These are phyloP conservation scores for Phyllotreta striolata DNA, from an alignment of 2,888 invertebrate species.

Conservation along the genomic window DNA sequence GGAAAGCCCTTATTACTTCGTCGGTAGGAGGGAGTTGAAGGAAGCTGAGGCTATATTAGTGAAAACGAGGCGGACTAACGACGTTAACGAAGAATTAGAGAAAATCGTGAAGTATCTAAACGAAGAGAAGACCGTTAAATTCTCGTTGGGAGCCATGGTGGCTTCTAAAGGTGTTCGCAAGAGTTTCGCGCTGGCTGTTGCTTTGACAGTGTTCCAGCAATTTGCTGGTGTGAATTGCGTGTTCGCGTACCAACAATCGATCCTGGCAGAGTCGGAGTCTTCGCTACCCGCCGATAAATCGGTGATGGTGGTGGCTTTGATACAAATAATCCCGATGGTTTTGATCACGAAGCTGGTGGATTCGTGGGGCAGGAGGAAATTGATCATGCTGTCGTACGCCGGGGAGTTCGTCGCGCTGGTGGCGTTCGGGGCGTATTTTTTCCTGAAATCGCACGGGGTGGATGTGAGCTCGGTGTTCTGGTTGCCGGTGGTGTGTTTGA, in stretches of 20 bases:
- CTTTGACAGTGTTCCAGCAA: constrained; percentile 54
- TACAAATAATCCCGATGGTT: constrained; percentile 75
- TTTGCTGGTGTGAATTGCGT: constrained; percentile 76
- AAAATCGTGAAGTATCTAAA: constrained; percentile 38
- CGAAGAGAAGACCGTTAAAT: constrained; percentile 30
- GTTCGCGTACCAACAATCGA: constrained; percentile 76
- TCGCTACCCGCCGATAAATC: constrained; percentile 66
- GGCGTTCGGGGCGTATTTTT: constrained; percentile 45
- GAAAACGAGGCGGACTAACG: constrained; percentile 60
- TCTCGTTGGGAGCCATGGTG: constrained; percentile 34
- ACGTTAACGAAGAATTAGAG: constrained; percentile 42
- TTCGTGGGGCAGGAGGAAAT: constrained; percentile 73
- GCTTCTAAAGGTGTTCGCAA: constrained; percentile 41
- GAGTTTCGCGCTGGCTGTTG: constrained; percentile 57
- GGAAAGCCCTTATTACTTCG: constrained; percentile 46
- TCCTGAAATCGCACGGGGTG: constrained; percentile 34
- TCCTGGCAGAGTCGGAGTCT: constrained; percentile 65
- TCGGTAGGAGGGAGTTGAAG: constrained; percentile 55
- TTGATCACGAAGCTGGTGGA: constrained; percentile 79
- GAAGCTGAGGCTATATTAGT: constrained; percentile 73
- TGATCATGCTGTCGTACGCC: constrained; percentile 74
- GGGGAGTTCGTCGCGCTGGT: constrained; percentile 68
- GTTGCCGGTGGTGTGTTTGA: constrained; percentile 74
- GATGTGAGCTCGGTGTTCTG: constrained; percentile 63
- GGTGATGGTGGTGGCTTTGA: constrained; percentile 78